Evolutionary conservation across 2,113 vertebrate species (phyloP), one percentile per base, ranked within the genome.

Genomic region (Ctenodactylus gundi): DNA sequence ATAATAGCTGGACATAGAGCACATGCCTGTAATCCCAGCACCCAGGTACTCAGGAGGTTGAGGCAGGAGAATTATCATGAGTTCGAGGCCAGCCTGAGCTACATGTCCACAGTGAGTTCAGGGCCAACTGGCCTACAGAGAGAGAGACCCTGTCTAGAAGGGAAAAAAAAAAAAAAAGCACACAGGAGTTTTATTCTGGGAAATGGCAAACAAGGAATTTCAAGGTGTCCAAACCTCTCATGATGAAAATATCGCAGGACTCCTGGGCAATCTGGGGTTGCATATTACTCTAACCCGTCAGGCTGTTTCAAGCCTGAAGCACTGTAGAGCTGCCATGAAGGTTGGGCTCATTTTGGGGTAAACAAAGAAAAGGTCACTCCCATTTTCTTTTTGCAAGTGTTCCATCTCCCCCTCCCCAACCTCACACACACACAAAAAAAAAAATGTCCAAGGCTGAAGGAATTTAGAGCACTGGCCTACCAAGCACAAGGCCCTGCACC

Each of bases 281-380:
- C 15, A 60, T 64, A 13, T 1, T 39, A 49, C 53, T 44, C 49
- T 3, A 25, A 51, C 31, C 5, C 60, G 91, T 85, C 94, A 76
- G 60, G 34, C 49, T 62, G 87, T 75, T n/a, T 92, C 73, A n/a
- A 46, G 53, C 14, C 11, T 75, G 20, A 84, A 57, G 60, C 4
- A 60, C 39, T 1, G 2, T 18, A 53, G 53, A 21, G 64, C 76
- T 64, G n/a, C 27, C 67, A 77, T 65, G 25, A 49, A 51, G 53
- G 14, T 9, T 70, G 41, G 94, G 36, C 41, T 96, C 60, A 44
- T 55, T 72, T 94, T 34, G 29, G 58, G 81, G 21, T 83, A 95
- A 87, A 27, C 14, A 14, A 10, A 78, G 65, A 73, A 68, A 27
- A 76, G 14, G 27, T 23, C 14, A 8, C 41, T 86, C 58, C 55